Base-by-base conservation (phyloP, 2,113 vertebrate genomes). In the Pachyramphus minor region DNA sequence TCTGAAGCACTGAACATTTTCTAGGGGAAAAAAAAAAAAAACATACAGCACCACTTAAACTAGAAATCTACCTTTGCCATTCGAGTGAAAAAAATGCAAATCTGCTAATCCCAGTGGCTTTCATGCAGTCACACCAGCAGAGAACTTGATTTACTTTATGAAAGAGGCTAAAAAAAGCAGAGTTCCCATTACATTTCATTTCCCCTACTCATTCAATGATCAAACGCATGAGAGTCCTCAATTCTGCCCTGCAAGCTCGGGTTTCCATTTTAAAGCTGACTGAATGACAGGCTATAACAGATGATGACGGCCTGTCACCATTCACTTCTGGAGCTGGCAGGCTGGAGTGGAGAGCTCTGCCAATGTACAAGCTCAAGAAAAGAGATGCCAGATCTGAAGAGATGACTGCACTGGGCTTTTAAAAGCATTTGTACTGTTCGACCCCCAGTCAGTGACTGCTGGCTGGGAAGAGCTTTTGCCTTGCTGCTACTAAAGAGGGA, bases 261-360 rank as follows among this genome's bases (percentile, higher is more conserved):
- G 58, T 87, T 93, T 90, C 64, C 83, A 31, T 73, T 90, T 75
- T 16, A 35, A 68, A 71, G 37, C 44, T 14, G 17, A 44, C 2
- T 52, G 80, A 95, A 63, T 73, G 92, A 69, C 88, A 74, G 41
- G 69, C 52, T 18, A 42, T 30, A 52, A 59, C 28, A n/a, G 92
- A 83, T 15, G 82, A 77, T 76, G 92, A 91, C 0, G 6, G 64
- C 68, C 75, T 80, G 87, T 94, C 91, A 83, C 62, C 75, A 35
- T 81, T 60, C 82, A 35, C 80, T 85, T 58, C 47, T 72, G 87
- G 84, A 90, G 71, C 72, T 90, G 92, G 83, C 95, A 95, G 95
- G 79, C 87, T 83, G 82, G 10, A 87, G 66, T 2, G 22, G 15
- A 75, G 31, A 0, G 1, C 67, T 68, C 56, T 94, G 82, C 84